A percentile compares a stretch with the other conserved stretches of the same genome.
These are phyloP conservation scores for Sebastes diaconus DNA, from an alignment of 2,797 vertebrate species.

Conservation along the genomic window DNA sequence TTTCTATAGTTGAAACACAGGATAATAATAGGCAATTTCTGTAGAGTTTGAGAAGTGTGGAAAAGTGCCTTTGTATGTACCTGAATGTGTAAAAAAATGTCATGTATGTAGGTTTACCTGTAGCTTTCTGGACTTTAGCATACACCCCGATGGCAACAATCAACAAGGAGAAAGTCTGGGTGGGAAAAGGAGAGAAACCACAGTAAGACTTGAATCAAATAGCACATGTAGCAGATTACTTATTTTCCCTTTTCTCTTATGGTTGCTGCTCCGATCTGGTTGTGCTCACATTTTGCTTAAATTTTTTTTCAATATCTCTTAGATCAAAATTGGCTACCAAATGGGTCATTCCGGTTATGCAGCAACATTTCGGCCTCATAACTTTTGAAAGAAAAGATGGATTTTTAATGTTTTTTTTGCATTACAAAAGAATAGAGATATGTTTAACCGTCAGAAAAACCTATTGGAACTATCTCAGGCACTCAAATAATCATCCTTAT, in stretches of 20 bases:
- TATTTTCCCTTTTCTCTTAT: neutral
- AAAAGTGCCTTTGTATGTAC: neutral
- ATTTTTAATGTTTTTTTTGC: neutral
- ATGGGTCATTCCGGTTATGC: neutral
- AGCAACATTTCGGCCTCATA: no score
- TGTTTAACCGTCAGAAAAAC: neutral
- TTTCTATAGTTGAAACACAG: neutral
- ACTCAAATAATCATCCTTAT: neutral
- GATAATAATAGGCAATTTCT: neutral
- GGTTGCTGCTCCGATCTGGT: neutral
- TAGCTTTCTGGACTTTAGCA: constrained; percentile 83
- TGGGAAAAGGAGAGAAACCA: constrained; percentile 40
- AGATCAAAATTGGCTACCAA: neutral
- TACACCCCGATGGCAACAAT: constrained; percentile 85
- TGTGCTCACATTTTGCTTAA: neutral
- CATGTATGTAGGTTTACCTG: constrained; percentile 65
- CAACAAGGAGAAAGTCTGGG: constrained; percentile 83
- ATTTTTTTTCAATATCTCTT: neutral
- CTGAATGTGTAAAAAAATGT: neutral
- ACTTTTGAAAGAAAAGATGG: no score
- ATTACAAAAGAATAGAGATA: neutral
- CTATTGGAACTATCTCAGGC: no score
- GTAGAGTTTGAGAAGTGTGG: neutral
- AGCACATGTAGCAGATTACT: neutral
- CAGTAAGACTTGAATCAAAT: neutral